These are phyloP conservation scores for Drosophila pachea DNA, from an alignment of 1,140 invertebrate species.

Conservation along the genomic window DNA sequence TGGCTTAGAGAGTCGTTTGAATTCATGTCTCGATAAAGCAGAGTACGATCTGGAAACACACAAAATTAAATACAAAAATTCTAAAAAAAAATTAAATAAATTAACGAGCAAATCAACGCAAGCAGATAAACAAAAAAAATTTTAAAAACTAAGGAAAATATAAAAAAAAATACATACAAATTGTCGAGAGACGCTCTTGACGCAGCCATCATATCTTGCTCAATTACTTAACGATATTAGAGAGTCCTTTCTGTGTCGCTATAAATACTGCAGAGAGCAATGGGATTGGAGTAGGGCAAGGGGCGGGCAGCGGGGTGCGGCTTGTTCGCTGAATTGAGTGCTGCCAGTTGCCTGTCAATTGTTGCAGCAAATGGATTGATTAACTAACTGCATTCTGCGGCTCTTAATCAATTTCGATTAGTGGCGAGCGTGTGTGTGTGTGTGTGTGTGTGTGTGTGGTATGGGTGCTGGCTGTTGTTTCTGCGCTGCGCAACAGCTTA, in stretches of 20 bases:
- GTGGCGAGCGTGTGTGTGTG: too few relatives aligned
- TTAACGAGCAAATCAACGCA: not conserved
- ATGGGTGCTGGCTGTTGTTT: not conserved
- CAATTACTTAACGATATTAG: not conserved
- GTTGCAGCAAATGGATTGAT: constrained; percentile 37
- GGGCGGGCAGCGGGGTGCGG: not conserved
- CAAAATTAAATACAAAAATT: not conserved
- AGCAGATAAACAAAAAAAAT: constrained; percentile 1
- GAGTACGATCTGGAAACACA: not conserved
- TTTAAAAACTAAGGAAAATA: constrained; percentile 8
- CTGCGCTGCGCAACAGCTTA: constrained; percentile 34
- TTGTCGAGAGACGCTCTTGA: constrained; percentile 13
- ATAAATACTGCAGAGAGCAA: not conserved
- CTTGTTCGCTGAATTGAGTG: not conserved
- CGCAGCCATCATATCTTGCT: constrained; percentile 7
- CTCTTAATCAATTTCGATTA: constrained; percentile 62
- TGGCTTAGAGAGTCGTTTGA: too few relatives aligned
- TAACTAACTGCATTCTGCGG: constrained; percentile 15
- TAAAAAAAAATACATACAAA: constrained; percentile 42
- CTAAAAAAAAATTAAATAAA: not conserved
- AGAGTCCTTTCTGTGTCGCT: not conserved
- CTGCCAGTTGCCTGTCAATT: constrained; percentile 24
- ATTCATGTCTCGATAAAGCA: too few relatives aligned
- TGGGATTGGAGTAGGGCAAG: not conserved
- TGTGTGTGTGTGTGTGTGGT: constrained; percentile 8